A percentile compares a stretch with the other conserved stretches of the same genome.
Conservation (phyloP, 2,888 invertebrate genomes). For the Drosophila atripex region DNA sequence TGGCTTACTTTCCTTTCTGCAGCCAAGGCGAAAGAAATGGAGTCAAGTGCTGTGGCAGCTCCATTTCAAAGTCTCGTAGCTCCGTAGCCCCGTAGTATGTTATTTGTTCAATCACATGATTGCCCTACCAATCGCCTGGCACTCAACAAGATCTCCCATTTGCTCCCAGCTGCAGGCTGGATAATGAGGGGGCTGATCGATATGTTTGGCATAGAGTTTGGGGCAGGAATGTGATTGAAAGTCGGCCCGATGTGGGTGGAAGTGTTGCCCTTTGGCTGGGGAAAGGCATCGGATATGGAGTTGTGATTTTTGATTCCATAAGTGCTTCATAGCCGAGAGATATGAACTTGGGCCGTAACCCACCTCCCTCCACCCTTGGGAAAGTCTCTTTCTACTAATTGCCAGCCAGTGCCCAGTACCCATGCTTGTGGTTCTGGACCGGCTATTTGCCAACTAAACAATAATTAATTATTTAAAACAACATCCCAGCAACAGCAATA, state of each 20-base stretch:
- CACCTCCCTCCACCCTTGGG: background rate
- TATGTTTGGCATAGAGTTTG: constrained; percentile 34
- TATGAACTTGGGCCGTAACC: background rate
- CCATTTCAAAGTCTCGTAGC: constrained; percentile 41
- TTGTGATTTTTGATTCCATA: background rate
- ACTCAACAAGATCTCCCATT: constrained; percentile 44
- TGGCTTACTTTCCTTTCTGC: constrained; percentile 27
- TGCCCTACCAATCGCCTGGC: constrained; percentile 49
- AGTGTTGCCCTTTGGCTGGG: background rate
- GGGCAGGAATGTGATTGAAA: constrained; percentile 50
- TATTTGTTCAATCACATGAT: constrained; percentile 74
- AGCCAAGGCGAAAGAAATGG: constrained; percentile 58
- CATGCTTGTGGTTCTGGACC: constrained; percentile 35
- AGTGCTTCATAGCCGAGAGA: background rate
- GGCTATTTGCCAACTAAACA: constrained; percentile 71
- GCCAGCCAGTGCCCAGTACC: constrained; percentile 43
- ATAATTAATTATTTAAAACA: constrained; percentile 75
- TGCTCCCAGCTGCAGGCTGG: constrained; percentile 43
- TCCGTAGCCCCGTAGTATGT: constrained; percentile 57
- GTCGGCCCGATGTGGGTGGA: constrained; percentile 17
- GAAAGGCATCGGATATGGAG: constrained; percentile 14
- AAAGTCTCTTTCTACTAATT: constrained; percentile 45
- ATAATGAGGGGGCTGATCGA: constrained; percentile 29
- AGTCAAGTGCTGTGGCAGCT: constrained; percentile 65
- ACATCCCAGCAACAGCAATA: constrained; percentile 39